phyloP scores from a whole-genome alignment of 2,113 vertebrate species.

The Cygnus atratus region DNA sequence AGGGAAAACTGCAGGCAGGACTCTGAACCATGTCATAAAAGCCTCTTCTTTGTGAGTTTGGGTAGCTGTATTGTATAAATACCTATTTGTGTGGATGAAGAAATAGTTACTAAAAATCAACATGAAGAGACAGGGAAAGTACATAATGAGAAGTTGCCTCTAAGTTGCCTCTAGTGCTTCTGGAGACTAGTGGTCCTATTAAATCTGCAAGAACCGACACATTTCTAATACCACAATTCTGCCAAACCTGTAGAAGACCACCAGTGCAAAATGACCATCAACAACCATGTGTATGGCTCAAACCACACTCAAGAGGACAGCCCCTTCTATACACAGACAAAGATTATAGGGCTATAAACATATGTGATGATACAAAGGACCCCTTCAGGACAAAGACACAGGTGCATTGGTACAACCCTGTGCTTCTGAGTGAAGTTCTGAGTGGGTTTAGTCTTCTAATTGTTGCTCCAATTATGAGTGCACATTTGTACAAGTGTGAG shows the following conservation, averaged over 20 bases:
- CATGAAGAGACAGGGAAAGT: not conserved
- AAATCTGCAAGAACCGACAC: not conserved
- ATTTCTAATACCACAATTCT: not conserved
- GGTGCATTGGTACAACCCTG: not conserved
- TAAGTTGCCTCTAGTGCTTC: not conserved
- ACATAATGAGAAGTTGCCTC: not conserved
- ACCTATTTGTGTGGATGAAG: not conserved
- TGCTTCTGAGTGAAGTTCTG: not conserved
- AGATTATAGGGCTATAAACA: not conserved
- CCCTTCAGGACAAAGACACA: not conserved
- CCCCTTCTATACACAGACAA: not conserved
- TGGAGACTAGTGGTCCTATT: not conserved
- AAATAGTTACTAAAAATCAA: not conserved
- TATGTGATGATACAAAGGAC: not conserved
- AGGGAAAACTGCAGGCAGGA: not conserved
- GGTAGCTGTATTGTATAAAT: not conserved
- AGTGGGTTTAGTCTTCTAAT: not conserved
- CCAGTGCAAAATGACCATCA: not conserved
- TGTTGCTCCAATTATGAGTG: not conserved
- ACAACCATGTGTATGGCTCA: fast-evolving
- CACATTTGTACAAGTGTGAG: not conserved
- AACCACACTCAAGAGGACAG: not conserved
- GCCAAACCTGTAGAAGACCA: not conserved
- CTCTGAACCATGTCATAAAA: not conserved
- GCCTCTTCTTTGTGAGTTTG: not conserved